These are phyloP conservation scores for Halesus radiatus DNA, from an alignment of 1,140 invertebrate genomes.

Conservation along the genomic window DNA sequence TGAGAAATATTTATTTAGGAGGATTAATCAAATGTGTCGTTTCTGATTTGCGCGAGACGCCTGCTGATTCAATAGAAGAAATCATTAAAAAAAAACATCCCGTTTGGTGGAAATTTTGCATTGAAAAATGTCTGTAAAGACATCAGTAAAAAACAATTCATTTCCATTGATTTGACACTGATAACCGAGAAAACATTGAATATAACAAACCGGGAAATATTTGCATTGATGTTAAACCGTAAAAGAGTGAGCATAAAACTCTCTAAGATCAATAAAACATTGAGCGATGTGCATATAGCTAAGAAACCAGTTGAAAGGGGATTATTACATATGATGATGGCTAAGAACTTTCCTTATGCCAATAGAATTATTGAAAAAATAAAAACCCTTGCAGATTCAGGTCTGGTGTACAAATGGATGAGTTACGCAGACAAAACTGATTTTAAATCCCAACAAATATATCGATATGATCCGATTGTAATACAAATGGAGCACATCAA, in stretches of 20 bases:
- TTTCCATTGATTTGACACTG: too few species aligned
- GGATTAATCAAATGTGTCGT: not conserved
- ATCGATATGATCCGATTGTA: constrained; percentile 2
- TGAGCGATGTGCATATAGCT: not conserved
- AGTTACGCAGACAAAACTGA: not conserved
- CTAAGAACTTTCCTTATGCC: constrained; percentile 23
- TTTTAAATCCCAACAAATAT: not conserved
- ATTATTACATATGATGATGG: not conserved
- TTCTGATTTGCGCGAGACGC: not conserved
- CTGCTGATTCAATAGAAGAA: not conserved
- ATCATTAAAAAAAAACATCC: not conserved
- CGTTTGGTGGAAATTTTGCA: not conserved
- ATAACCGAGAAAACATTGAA: too few species aligned
- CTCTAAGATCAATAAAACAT: not conserved
- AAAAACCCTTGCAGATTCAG: not conserved
- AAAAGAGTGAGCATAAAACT: too few species aligned
- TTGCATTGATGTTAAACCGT: too few species aligned
- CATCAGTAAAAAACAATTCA: too few species aligned
- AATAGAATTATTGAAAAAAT: not conserved
- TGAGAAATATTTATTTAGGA: constrained; percentile 14
- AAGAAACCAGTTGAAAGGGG: not conserved
- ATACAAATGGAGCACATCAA: constrained; percentile 20
- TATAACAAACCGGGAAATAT: not conserved
- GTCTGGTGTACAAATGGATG: constrained; percentile 8
- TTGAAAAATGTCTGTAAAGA: too few species aligned